Evolutionary conservation across 2,797 vertebrate species (phyloP).

Genomic region (Macrochelys suwanniensis): DNA sequence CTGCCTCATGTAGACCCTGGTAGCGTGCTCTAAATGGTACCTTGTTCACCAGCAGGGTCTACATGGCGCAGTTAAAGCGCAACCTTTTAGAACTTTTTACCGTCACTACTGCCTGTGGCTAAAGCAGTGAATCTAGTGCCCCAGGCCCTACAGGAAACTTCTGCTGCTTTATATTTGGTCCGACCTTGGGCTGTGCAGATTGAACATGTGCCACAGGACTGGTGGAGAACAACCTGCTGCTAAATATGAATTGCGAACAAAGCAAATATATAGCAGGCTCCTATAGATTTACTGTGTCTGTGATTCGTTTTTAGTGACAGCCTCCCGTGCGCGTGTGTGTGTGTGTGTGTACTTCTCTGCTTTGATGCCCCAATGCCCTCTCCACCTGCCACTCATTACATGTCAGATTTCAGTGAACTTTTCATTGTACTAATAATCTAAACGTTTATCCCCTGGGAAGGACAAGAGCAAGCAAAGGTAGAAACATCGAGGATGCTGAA

Average conservation of each 20-base stretch:
- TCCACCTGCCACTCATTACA: background rate
- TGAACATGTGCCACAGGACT: too few relatives aligned
- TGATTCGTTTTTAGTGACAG: too few relatives aligned
- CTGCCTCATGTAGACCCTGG: background rate
- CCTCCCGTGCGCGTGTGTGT: fast-evolving
- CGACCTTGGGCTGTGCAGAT: too few relatives aligned
- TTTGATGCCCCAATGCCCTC: too few relatives aligned
- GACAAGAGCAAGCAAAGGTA: background rate
- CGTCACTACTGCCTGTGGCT: background rate
- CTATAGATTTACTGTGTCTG: too few relatives aligned
- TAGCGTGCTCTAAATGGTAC: background rate
- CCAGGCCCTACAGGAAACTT: too few relatives aligned
- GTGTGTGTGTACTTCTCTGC: too few relatives aligned
- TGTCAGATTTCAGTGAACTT: background rate
- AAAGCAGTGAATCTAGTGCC: background rate
- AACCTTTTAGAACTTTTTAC: background rate
- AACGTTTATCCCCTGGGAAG: background rate
- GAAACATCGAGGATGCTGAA: background rate
- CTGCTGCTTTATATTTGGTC: too few relatives aligned
- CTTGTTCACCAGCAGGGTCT: background rate
- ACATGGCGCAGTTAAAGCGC: background rate
- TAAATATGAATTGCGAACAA: too few relatives aligned
- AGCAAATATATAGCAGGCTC: too few relatives aligned
- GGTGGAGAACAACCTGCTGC: too few relatives aligned
- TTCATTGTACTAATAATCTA: background rate